phyloP scores from a whole-genome alignment of 1,140 invertebrate species.

The Babylonia areolata region DNA sequence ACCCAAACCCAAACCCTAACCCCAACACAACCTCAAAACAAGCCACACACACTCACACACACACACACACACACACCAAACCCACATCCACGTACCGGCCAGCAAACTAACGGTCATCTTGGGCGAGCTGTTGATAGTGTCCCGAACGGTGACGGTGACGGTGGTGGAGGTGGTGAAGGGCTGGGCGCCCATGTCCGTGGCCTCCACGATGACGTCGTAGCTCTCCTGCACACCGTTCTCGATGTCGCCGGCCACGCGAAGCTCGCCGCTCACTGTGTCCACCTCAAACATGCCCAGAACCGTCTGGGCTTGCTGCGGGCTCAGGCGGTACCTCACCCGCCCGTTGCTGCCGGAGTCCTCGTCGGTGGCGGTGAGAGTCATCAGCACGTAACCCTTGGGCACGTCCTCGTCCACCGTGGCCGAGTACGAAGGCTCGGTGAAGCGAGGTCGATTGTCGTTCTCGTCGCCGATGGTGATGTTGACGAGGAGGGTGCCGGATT shows the following conservation, averaged over 20 bases:
- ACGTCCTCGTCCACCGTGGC: conserved; percentile 84
- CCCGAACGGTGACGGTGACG: conserved; percentile 66
- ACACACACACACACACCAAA: not conserved
- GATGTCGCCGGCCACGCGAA: conserved; percentile 55
- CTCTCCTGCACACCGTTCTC: conserved; percentile 52
- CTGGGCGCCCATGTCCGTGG: conserved; percentile 54
- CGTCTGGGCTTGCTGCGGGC: conserved; percentile 81
- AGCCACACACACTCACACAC: too few species aligned
- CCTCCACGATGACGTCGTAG: conserved; percentile 58
- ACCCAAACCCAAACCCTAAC: too few species aligned
- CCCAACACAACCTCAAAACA: too few species aligned
- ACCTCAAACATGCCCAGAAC: conserved; percentile 57
- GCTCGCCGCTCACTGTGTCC: conserved; percentile 55
- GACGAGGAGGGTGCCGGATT: conserved; percentile 47
- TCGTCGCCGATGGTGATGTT: conserved; percentile 78
- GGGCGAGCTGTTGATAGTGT: conserved; percentile 71
- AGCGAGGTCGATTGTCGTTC: conserved; percentile 70
- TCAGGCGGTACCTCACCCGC: conserved; percentile 91
- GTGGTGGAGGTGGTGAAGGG: conserved; percentile 58
- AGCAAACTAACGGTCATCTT: conserved; percentile 64
- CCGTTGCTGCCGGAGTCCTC: conserved; percentile 96
- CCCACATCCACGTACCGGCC: conserved; percentile 35
- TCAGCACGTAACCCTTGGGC: conserved; percentile 87
- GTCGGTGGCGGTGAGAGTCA: conserved; percentile 93
- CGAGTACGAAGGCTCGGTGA: conserved; percentile 80